A percentile compares a stretch with the other conserved stretches of the same genome.
phyloP scores from a whole-genome alignment of 1,140 invertebrate genomes.

The Drosophila ambigua region DNA sequence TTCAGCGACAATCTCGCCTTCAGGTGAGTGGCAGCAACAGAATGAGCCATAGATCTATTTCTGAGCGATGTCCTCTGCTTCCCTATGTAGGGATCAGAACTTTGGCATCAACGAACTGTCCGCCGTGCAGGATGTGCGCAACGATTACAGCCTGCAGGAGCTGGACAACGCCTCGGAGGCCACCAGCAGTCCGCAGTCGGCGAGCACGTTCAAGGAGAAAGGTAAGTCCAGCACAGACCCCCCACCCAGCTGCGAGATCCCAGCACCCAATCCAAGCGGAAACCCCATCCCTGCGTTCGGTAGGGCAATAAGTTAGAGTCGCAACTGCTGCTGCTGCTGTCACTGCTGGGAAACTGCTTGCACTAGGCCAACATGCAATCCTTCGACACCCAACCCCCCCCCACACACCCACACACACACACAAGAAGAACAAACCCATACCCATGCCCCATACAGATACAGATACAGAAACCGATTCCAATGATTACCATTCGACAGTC shows the following conservation, averaged over 20 bases:
- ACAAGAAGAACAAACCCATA: constrained; percentile 4
- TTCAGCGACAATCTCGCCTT: constrained; percentile 86
- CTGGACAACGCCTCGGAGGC: constrained; percentile 83
- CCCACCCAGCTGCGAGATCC: neutral
- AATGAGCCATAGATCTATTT: too few relatives aligned
- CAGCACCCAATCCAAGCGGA: constrained; percentile 1
- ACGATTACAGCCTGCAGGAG: constrained; percentile 86
- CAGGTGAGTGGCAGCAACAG: constrained; percentile 50
- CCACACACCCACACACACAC: constrained; percentile 30
- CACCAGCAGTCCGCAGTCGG: constrained; percentile 72
- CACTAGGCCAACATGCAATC: constrained; percentile 69
- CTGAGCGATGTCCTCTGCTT: neutral
- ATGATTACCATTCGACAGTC: constrained; percentile 66
- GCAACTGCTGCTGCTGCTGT: constrained; percentile 39
- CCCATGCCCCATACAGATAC: constrained; percentile 22
- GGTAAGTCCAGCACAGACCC: constrained; percentile 79
- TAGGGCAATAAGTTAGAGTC: constrained; percentile 65
- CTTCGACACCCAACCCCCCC: constrained; percentile 35
- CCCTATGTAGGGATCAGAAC: constrained; percentile 84
- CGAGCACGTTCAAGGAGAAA: constrained; percentile 85
- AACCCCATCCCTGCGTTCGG: constrained; percentile 28
- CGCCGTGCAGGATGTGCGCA: constrained; percentile 84
- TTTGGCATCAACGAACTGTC: constrained; percentile 85
- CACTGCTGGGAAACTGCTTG: constrained; percentile 74
- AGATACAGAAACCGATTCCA: constrained; percentile 1